Base-by-base conservation (phyloP, 2,888 invertebrate species). In the Thecophora atra region DNA sequence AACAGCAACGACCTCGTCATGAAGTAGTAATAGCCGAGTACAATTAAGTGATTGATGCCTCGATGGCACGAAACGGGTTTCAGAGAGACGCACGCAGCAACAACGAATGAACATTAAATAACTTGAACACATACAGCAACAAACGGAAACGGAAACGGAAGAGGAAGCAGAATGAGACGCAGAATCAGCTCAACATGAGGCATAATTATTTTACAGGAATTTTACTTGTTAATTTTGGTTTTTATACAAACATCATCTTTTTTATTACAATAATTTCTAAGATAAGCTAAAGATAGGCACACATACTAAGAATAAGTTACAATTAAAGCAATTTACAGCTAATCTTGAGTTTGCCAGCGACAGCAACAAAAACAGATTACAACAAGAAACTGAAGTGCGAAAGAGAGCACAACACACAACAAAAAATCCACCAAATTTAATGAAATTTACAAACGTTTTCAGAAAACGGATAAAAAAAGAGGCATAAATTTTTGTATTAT, bases 401-500 rank as follows among this genome's bases (percentile, higher is more conserved):
- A 26, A 37, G 37, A 37, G 37, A 37, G 37, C 7, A 11, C 3
- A 37, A 8, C 6, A 1, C 6, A 37, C 11, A 37, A 37, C 37
- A 2, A 37, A 37, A 37, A 37, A 37, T 8, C 1, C 37, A 37
- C 37, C 37, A 37, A 37, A 37, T 37, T 37, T 37, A 37, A 11
- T 37, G 37, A 37, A 37, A 37, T 8, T 37, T 2, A 8, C 37
- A 37, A 37, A 52, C 54, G 28, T 52, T 68, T 24, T 15, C 15
- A 47, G n/a, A 54, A 30, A 70, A 56, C 24, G 70, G 51, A 19
- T 62, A 70, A 62, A 30, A 52, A 70, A 70, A 26, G 70, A 70
- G 70, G 70, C 70, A 63, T 63, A 63, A 54, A 11, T 70, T 51
- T 63, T 30, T 62, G 63, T 62, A 63, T 63, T 70, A 37, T 70